Evolutionary conservation across 2,888 invertebrate genomes (phyloP).

Genomic region (Syritta pipiens): DNA sequence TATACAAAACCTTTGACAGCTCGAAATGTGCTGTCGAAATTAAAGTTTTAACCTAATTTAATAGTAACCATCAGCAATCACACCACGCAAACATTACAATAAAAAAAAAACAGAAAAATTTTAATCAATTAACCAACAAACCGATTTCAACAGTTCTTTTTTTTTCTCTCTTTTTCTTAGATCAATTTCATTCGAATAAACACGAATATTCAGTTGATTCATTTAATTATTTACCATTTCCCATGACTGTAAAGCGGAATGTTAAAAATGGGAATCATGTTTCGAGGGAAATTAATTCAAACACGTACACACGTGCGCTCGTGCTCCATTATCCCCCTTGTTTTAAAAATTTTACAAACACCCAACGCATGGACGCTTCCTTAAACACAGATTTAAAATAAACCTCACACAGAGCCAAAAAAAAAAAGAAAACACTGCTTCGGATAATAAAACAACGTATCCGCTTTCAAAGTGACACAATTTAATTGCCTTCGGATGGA

Average conservation of each 20-base stretch:
- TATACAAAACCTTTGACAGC: too few species aligned
- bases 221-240: not conserved
- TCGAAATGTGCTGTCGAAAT: too few species aligned
- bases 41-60: too few species aligned
- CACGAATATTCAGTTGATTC: not conserved
- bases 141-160: too few species aligned
- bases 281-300: conserved; percentile 13
- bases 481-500: conserved; percentile 62
- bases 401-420: conserved; percentile 8
- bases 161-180: too few species aligned
- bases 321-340: too few species aligned
- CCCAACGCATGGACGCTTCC: conserved; percentile 1
- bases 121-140: too few species aligned
- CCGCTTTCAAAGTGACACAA: conserved; percentile 56
- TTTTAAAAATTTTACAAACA: too few species aligned
- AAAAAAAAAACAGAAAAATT: too few species aligned
- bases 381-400: conserved; percentile 29
- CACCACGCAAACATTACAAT: too few species aligned
- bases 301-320: not conserved
- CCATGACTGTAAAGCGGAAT: not conserved
- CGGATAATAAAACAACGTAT: conserved; percentile 44
- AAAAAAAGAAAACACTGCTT: not conserved
- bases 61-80: too few species aligned
- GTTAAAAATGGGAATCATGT: not conserved
- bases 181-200: too few species aligned